Conservation (phyloP, 2,888 invertebrate genomes). For the Xanthia togata region DNA sequence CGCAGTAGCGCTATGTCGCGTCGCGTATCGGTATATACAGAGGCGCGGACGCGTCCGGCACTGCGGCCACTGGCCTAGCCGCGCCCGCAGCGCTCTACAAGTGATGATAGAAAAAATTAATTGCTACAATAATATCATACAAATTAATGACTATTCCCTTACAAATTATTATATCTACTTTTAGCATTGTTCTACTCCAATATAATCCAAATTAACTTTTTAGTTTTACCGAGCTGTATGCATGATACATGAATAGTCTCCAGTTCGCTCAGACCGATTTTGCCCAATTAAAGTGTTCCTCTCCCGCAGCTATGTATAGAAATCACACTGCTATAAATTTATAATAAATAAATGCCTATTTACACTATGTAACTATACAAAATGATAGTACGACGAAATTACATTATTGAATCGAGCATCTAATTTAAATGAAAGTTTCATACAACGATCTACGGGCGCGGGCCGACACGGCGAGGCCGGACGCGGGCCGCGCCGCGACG, state of each 20-base stretch:
- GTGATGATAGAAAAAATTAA: conserved; percentile 89
- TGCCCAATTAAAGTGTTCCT: conserved; percentile 84
- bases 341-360: conserved; percentile 91
- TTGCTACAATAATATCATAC: conserved; percentile 90
- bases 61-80: conserved; percentile 55
- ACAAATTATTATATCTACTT: conserved; percentile 89
- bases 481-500: conserved; percentile 63
- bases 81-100: conserved; percentile 76
- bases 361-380: conserved; percentile 91
- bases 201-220: conserved; percentile 85
- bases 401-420: conserved; percentile 88
- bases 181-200: conserved; percentile 90
- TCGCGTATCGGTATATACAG: conserved; percentile 80
- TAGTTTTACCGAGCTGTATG: conserved; percentile 83
- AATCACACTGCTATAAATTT: conserved; percentile 90
- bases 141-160: conserved; percentile 91
- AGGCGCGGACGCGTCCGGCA: conserved; percentile 73
- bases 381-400: conserved; percentile 89
- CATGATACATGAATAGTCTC: conserved; percentile 83
- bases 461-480: conserved; percentile 69
- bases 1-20: conserved; percentile 76
- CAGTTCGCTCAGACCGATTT: conserved; percentile 84
- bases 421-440: conserved; percentile 86
- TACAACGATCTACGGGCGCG: conserved; percentile 84
- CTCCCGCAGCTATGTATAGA: conserved; percentile 89